Evolutionary conservation across 2,113 vertebrate species (phyloP).

Genomic region (Dunckerocampus dactyliophorus): DNA sequence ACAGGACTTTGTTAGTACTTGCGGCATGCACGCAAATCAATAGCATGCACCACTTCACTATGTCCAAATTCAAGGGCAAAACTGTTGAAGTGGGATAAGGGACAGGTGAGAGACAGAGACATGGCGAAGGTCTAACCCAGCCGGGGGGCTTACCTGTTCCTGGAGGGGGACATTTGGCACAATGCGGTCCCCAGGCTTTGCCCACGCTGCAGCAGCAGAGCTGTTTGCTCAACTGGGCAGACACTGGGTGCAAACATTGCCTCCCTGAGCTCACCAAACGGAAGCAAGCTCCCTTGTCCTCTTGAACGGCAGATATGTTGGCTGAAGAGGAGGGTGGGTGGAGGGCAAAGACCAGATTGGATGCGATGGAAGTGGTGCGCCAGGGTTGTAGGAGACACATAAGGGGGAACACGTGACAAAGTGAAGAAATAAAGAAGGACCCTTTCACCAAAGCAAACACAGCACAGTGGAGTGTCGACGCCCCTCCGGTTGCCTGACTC

Average conservation of each 20-base stretch:
- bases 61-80: background rate
- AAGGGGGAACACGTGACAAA: slow-evolving; percentile 54
- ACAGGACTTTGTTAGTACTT: no score
- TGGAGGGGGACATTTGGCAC: slow-evolving; percentile 91
- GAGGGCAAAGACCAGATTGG: slow-evolving; percentile 54
- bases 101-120: background rate
- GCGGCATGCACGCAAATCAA: no score
- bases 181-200: slow-evolving; percentile 95
- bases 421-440: slow-evolving; percentile 57
- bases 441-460: slow-evolving; percentile 58
- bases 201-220: slow-evolving; percentile 99
- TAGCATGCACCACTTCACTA: no score
- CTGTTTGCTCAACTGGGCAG: slow-evolving; percentile 95
- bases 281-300: slow-evolving; percentile 96
- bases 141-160: slow-evolving; percentile 89
- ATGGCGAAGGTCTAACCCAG: slow-evolving; percentile 13
- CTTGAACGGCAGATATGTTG: slow-evolving; percentile 78
- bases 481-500: slow-evolving; percentile 9
- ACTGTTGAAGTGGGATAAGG: background rate
- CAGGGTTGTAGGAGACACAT: slow-evolving; percentile 51
- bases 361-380: slow-evolving; percentile 38
- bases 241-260: slow-evolving; percentile 94
- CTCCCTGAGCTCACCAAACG: slow-evolving; percentile 88
- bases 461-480: background rate
- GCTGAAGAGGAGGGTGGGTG: slow-evolving; percentile 75